Evolutionary conservation across 2,888 invertebrate species (phyloP).

Genomic region (Pyrrhia umbra): DNA sequence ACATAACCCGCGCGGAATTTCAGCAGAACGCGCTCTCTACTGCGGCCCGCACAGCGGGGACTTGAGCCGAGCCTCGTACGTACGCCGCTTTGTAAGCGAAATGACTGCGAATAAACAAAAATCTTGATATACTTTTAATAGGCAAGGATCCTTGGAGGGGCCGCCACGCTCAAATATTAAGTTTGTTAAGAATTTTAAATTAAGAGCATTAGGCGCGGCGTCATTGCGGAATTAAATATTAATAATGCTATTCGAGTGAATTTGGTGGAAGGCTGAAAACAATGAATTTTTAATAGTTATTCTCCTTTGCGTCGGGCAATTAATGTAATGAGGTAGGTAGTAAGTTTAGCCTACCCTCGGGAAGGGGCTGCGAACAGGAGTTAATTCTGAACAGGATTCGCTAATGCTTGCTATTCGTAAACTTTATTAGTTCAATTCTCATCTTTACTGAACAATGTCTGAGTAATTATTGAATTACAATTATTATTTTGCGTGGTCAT

Average conservation of each 20-base stretch:
- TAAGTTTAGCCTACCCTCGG: conserved; percentile 74
- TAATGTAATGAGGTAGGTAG: conserved; percentile 85
- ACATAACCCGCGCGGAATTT: conserved; percentile 73
- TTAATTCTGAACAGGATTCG: conserved; percentile 73
- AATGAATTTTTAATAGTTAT: conserved; percentile 88
- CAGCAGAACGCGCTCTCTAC: conserved; percentile 73
- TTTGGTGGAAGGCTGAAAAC: conserved; percentile 78
- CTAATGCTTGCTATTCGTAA: conserved; percentile 57
- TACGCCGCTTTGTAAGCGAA: conserved; percentile 76
- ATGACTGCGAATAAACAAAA: conserved; percentile 79
- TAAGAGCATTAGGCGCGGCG: conserved; percentile 83
- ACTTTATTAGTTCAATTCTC: conserved; percentile 51
- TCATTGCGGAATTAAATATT: conserved; percentile 86
- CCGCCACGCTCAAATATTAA: conserved; percentile 86
- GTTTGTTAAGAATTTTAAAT: conserved; percentile 89
- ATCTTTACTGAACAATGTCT: conserved; percentile 29
- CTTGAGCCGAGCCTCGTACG: conserved; percentile 53
- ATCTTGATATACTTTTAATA: conserved; percentile 70
- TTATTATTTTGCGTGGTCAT: not conserved
- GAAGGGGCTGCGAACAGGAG: conserved; percentile 68
- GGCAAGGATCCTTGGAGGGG: conserved; percentile 75
- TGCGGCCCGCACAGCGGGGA: conserved; percentile 68
- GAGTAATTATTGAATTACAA: conserved; percentile 23
- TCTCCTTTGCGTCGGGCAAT: conserved; percentile 81
- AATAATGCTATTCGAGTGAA: conserved; percentile 83